Base-by-base conservation (phyloP, 2,797 vertebrate genomes). In the Falco cherrug region DNA sequence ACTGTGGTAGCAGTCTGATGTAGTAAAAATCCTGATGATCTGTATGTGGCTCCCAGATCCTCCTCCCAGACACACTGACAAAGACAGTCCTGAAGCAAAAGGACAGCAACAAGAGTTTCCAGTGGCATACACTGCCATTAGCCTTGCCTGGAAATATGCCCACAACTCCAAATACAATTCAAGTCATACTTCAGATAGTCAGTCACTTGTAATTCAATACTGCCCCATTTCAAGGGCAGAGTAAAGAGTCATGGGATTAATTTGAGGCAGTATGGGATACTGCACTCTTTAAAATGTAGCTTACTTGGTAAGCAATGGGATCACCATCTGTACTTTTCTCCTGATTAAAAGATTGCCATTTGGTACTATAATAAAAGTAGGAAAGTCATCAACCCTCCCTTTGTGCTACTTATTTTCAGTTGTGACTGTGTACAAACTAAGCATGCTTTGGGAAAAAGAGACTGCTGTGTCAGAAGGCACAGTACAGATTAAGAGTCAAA, bases 161-260 rank as follows among this genome's bases (percentile, higher is more conserved):
- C 77, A 92, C 91, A 83, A 84, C 77, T 95, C 71, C 86, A 89
- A 84, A 82, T 47, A 91, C 50, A 96, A 93, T 91, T 85, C 89
- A 90, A 90, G 73, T 84, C 57, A 22, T 89, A 93, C 89, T 86
- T 97, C 90, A 94, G 95, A 93, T 65, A 86, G 84, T 75, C 69
- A 91, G 48, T 54, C 51, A 79, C 31, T 88, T 81, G 61, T 37
- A 90, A 91, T 88, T 94, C 82, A 77, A 37, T 68, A 92, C 31
- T 71, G 74, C 75, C 67, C 86, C 22, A 63, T 90, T 95, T 95
- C 90, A 96, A 97, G 90, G 92, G 71, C 79, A 95, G 50, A 95
- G n/a, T 75, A 43, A 64, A 87, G 84, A 87, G 78, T 85, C 64
- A 51, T 13, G 41, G 47, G 64, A 93, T 89, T 90, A 45, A 90